Percentiles rank a stretch among this genome's conserved stretches.
phyloP scores from a whole-genome alignment of 1,140 invertebrate genomes.

The Zaprionus nigranus region DNA sequence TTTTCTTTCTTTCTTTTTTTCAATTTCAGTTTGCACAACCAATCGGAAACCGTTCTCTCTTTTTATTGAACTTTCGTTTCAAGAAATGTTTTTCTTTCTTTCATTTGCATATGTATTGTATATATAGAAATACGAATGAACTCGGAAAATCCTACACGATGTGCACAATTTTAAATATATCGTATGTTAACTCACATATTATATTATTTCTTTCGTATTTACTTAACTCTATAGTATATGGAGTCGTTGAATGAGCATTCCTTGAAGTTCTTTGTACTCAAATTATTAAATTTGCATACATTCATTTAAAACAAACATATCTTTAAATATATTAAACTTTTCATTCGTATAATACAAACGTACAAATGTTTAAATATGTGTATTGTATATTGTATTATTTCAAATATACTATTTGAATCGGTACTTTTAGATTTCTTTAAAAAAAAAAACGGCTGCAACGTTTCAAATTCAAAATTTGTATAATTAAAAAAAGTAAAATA shows the following conservation, averaged over 20 bases:
- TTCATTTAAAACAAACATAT: not conserved
- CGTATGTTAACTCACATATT: not conserved
- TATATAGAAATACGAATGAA: slow-evolving; percentile 1
- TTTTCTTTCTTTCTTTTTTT: slow-evolving; percentile 43
- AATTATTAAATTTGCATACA: not conserved
- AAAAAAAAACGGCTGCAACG: not conserved
- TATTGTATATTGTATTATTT: no score
- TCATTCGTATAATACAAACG: not conserved
- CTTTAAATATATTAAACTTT: no score
- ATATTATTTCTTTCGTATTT: not conserved
- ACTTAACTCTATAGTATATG: not conserved
- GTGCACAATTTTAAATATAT: not conserved
- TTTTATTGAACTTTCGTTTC: slow-evolving; percentile 20
- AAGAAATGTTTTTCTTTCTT: slow-evolving; percentile 19
- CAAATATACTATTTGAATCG: no score
- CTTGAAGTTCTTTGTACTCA: not conserved
- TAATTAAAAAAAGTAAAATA: no score
- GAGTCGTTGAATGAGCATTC: not conserved
- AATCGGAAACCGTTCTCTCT: slow-evolving; percentile 54
- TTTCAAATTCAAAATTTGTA: no score
- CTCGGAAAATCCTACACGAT: not conserved
- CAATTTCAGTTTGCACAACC: slow-evolving; percentile 58
- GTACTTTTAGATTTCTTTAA: no score
- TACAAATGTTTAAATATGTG: no score
- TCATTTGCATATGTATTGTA: slow-evolving; percentile 17